Percentiles rank a stretch among this genome's conserved stretches.
These are phyloP conservation scores for Limnephilus rhombicus DNA, from an alignment of 2,888 invertebrate species.

Conservation along the genomic window DNA sequence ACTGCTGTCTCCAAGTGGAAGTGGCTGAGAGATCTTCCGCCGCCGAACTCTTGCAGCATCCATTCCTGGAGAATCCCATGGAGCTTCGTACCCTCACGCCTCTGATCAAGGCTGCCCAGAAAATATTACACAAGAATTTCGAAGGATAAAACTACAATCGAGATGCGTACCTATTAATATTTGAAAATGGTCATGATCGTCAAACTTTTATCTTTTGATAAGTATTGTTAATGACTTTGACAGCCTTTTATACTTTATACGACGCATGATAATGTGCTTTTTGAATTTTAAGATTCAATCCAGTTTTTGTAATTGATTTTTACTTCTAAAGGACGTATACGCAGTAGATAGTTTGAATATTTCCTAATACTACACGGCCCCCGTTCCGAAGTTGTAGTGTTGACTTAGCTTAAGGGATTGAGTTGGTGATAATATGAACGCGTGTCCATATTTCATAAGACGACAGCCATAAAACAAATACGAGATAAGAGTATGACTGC, in stretches of 20 bases:
- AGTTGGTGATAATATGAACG: background rate
- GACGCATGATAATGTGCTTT: background rate
- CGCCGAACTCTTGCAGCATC: slow-evolving; percentile 86
- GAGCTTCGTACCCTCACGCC: slow-evolving; percentile 90
- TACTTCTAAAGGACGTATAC: background rate
- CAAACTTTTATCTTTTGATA: slow-evolving; percentile 10
- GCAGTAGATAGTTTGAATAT: too few species aligned
- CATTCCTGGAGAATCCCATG: slow-evolving; percentile 88
- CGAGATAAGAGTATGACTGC: background rate
- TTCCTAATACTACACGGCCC: background rate
- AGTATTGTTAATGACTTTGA: background rate
- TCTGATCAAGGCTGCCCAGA: slow-evolving; percentile 94
- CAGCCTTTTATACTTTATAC: background rate
- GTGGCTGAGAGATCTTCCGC: slow-evolving; percentile 88
- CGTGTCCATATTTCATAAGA: background rate
- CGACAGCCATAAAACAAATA: background rate
- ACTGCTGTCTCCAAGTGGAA: slow-evolving; percentile 92
- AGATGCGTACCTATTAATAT: background rate
- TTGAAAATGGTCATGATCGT: slow-evolving; percentile 6
- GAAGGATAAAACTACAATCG: slow-evolving; percentile 67
- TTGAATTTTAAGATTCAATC: background rate
- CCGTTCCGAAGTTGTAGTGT: background rate
- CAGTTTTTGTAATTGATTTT: slow-evolving; percentile 4
- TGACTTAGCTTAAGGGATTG: background rate
- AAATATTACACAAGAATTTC: slow-evolving; percentile 84